Conservation (phyloP, 2,888 invertebrate species). For the Gandaritis pyraliata region DNA sequence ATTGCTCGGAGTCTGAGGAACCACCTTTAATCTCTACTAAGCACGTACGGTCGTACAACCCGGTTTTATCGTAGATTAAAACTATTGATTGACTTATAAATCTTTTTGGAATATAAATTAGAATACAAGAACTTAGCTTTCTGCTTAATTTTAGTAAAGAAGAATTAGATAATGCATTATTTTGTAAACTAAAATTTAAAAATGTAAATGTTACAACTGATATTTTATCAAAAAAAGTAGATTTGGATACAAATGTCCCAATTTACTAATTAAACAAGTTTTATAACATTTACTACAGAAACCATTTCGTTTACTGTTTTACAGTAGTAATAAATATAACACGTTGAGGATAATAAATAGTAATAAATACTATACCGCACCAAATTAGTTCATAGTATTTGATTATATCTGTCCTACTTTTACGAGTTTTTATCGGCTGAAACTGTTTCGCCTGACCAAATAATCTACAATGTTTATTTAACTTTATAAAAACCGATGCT, state of each 20-base stretch:
- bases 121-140: too few relatives aligned
- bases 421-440: constrained; percentile 1
- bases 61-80: constrained; percentile 79
- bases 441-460: background rate
- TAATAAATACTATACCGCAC: constrained; percentile 38
- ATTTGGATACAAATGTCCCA: constrained; percentile 26
- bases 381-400: constrained; percentile 33
- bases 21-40: constrained; percentile 77
- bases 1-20: constrained; percentile 69
- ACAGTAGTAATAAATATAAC: constrained; percentile 41
- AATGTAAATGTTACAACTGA: too few relatives aligned
- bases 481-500: background rate
- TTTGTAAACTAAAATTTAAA: too few relatives aligned
- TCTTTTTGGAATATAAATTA: constrained; percentile 64
- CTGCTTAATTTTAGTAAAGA: too few relatives aligned
- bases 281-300: constrained; percentile 33
- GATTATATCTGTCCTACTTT: constrained; percentile 31
- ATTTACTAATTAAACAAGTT: constrained; percentile 36
- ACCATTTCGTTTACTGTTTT: constrained; percentile 42
- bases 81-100: constrained; percentile 71
- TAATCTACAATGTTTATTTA: background rate
- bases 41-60: constrained; percentile 60
- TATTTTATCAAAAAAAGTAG: constrained; percentile 22
- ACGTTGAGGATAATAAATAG: constrained; percentile 15
- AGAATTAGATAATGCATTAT: too few relatives aligned